A percentile compares a stretch with the other conserved stretches of the same genome.
Evolutionary conservation across 2,888 invertebrate genomes (phyloP).

Genomic region (Escarpia spicata): DNA sequence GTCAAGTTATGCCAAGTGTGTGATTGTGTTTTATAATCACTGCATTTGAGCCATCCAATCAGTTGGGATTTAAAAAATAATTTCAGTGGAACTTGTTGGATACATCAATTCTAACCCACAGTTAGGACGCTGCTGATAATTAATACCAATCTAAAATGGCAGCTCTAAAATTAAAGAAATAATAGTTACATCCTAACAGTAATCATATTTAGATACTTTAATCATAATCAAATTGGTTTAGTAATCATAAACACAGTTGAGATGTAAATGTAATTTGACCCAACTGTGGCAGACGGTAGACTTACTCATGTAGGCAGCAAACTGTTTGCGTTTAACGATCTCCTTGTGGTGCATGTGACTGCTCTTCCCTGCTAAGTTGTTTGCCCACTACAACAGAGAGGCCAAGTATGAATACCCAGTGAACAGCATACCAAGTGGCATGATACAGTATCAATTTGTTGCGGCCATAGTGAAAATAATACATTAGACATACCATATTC

Average conservation of each 20-base stretch:
- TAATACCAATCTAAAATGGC: too few species aligned
- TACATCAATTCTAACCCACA: too few species aligned
- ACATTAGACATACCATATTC: too few species aligned
- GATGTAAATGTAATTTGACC: neutral
- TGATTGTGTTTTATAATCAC: neutral
- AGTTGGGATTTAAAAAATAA: neutral
- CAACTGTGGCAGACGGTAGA: conserved; percentile 19
- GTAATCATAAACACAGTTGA: neutral
- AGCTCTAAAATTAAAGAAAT: too few species aligned
- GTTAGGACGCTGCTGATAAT: too few species aligned
- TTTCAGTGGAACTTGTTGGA: neutral
- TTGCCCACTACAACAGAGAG: conserved; percentile 78
- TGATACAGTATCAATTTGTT: neutral
- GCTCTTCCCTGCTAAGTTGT: conserved; percentile 81
- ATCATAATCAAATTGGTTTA: neutral
- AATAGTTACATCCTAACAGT: too few species aligned
- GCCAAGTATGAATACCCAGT: neutral
- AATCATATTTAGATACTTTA: too few species aligned
- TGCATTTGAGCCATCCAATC: neutral
- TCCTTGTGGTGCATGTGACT: conserved; percentile 86
- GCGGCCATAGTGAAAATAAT: too few species aligned
- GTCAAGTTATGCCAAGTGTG: neutral
- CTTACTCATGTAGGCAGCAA: conserved; percentile 67
- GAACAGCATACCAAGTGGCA: neutral
- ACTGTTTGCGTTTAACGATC: conserved; percentile 76